Percentiles rank a stretch among this genome's conserved stretches.
These are phyloP conservation scores for Benitochromis conjunctus DNA, from an alignment of 2,113 vertebrate species.

Conservation along the genomic window DNA sequence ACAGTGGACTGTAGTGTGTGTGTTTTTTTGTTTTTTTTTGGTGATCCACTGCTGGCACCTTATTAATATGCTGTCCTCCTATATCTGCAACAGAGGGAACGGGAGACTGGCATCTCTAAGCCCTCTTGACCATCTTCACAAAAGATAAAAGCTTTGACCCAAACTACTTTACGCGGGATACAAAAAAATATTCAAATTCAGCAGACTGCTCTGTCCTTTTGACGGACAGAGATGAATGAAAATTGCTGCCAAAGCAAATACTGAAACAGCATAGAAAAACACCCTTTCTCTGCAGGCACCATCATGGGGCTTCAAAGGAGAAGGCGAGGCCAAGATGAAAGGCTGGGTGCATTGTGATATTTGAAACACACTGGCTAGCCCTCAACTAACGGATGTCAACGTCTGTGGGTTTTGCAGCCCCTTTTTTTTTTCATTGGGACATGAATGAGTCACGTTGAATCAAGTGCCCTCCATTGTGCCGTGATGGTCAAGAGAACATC, in stretches of 20 bases:
- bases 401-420: constrained; percentile 2
- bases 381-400: constrained; percentile 10
- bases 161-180: background rate
- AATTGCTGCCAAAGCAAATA: constrained; percentile 32
- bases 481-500: background rate
- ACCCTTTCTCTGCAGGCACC: constrained; percentile 26
- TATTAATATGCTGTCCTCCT: constrained; percentile 30
- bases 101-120: constrained; percentile 10
- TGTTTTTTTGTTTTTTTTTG: background rate
- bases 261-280: constrained; percentile 56
- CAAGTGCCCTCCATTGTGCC: background rate
- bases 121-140: constrained; percentile 25
- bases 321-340: constrained; percentile 37
- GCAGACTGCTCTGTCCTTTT: constrained; percentile 1
- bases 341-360: constrained; percentile 20
- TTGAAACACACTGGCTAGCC: constrained; percentile 12
- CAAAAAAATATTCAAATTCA: constrained; percentile 18
- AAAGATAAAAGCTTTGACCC: constrained; percentile 40
- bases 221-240: constrained; percentile 32
- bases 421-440: background rate
- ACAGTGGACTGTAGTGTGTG: background rate
- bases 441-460: constrained; percentile 4
- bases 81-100: constrained; percentile 1
- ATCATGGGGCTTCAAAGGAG: constrained; percentile 44
- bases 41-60: background rate